A percentile compares a stretch with the other conserved stretches of the same genome.
phyloP scores from a whole-genome alignment of 23 tunicate species.

The Pegea sp. region DNA sequence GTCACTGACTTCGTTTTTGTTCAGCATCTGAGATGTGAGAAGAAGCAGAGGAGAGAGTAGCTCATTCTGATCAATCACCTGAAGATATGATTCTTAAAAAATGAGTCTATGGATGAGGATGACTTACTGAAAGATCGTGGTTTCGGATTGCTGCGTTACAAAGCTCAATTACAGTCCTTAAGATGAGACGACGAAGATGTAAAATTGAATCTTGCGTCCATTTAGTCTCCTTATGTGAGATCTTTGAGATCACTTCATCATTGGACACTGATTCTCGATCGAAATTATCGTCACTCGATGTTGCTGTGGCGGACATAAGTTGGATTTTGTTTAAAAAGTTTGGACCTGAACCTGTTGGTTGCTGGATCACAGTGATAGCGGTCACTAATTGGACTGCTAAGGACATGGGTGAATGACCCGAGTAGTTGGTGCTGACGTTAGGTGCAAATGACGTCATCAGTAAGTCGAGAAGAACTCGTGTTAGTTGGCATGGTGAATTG shows the following conservation, averaged over 20 bases:
- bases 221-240: slow-evolving; percentile 36
- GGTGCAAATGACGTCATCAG: not conserved
- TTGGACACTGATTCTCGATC: slow-evolving; percentile 12
- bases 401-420: slow-evolving; percentile 53
- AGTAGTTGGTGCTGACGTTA: not conserved
- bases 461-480: not conserved
- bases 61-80: not conserved
- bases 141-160: slow-evolving; percentile 13
- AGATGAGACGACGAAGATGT: slow-evolving; percentile 39
- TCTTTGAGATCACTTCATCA: slow-evolving; percentile 32
- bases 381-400: slow-evolving; percentile 61
- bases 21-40: not conserved
- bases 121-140: not conserved
- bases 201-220: slow-evolving; percentile 28
- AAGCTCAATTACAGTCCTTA: slow-evolving; percentile 25
- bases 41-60: not conserved
- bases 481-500: not conserved
- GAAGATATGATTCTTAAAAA: too few species aligned
- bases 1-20: too few species aligned
- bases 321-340: too few species aligned
- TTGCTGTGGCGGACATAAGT: not conserved
- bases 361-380: slow-evolving; percentile 50
- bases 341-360: slow-evolving; percentile 24
- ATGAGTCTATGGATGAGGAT: too few species aligned
- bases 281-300: not conserved